Evolutionary conservation across 2,113 vertebrate genomes (phyloP).

Genomic region (Lagenorhynchus albirostris): DNA sequence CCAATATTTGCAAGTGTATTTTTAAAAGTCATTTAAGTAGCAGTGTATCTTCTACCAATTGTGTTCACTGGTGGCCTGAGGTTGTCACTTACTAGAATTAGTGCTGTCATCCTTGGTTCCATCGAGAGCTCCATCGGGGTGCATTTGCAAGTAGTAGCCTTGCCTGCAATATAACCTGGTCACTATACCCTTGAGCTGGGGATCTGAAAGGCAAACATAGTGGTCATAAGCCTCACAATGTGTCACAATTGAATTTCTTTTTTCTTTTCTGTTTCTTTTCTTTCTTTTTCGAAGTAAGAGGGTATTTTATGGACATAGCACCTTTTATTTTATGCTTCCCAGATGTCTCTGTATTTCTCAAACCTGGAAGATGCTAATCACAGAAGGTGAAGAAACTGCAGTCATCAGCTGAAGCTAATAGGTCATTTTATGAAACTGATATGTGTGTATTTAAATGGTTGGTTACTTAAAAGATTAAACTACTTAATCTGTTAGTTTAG

Average conservation of each 20-base stretch:
- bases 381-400: neutral
- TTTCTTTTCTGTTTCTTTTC: neutral
- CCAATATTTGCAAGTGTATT: constrained; percentile 44
- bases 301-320: constrained; percentile 65
- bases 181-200: constrained; percentile 99
- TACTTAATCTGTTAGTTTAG: neutral
- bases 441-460: neutral
- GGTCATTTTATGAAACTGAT: neutral
- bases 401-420: neutral
- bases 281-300: constrained; percentile 57
- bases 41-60: neutral
- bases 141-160: constrained; percentile 99
- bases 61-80: constrained; percentile 50
- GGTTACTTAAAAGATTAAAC: neutral
- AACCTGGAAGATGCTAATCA: neutral
- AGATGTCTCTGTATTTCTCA: neutral
- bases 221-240: constrained; percentile 79
- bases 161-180: constrained; percentile 99
- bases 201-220: constrained; percentile 93
- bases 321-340: neutral
- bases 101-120: constrained; percentile 99
- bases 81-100: constrained; percentile 94
- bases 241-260: constrained; percentile 56
- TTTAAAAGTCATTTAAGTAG: constrained; percentile 32
- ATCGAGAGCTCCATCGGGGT: constrained; percentile 99